A percentile compares a stretch with the other conserved stretches of the same genome.
Evolutionary conservation across 2,797 vertebrate species (phyloP).

Genomic region (Periophthalmus magnuspinnatus): DNA sequence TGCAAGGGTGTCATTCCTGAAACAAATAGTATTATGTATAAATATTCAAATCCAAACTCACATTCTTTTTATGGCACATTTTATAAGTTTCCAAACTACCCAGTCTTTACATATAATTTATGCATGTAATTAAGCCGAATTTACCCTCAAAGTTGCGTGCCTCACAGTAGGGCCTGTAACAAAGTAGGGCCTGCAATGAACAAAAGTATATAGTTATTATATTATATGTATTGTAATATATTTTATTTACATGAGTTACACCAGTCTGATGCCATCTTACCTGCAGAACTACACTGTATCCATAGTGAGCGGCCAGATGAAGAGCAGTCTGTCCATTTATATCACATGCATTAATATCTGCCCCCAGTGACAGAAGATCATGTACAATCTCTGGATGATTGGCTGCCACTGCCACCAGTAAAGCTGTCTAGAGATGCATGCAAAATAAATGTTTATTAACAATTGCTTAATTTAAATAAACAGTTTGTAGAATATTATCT

Average conservation of each 20-base stretch:
- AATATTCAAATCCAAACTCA: background rate
- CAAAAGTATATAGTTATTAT: background rate
- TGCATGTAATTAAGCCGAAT: background rate
- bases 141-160: slow-evolving; percentile 89
- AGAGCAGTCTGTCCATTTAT: slow-evolving; percentile 86
- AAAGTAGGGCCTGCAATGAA: slow-evolving; percentile 68
- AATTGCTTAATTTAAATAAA: background rate
- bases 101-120: background rate
- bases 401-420: slow-evolving; percentile 88
- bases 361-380: slow-evolving; percentile 83
- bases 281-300: slow-evolving; percentile 81
- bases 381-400: slow-evolving; percentile 87
- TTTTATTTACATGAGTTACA: background rate
- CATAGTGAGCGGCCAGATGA: slow-evolving; percentile 86
- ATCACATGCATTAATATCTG: slow-evolving; percentile 84
- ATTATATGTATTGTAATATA: background rate
- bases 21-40: background rate
- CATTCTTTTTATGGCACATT: no score
- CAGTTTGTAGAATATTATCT: background rate
- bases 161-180: slow-evolving; percentile 67
- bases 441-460: background rate
- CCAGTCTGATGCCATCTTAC: slow-evolving; percentile 58
- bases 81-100: no score
- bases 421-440: slow-evolving; percentile 78
- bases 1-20: slow-evolving; percentile 89